Evolutionary conservation across 2,113 vertebrate genomes (phyloP).

Genomic region (Dunckerocampus dactyliophorus): DNA sequence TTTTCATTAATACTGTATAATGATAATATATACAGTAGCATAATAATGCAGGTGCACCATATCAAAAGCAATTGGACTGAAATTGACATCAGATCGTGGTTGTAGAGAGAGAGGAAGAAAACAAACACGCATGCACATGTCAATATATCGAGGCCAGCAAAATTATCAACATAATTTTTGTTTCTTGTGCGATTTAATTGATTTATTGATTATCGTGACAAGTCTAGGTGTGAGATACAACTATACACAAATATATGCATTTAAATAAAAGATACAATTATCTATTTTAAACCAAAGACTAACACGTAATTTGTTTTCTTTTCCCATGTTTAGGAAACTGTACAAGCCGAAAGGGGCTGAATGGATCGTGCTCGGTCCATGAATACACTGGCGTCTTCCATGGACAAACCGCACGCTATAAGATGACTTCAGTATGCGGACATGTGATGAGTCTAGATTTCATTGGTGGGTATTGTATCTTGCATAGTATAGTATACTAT

Average conservation of each 20-base stretch:
- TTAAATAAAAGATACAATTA: not conserved
- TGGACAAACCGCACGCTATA: conserved; percentile 84
- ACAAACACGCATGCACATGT: too few relatives aligned
- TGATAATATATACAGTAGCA: too few relatives aligned
- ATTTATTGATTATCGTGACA: too few relatives aligned
- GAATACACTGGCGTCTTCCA: conserved; percentile 84
- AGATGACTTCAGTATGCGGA: conserved; percentile 97
- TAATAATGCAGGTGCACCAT: too few relatives aligned
- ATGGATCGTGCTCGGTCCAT: conserved; percentile 88
- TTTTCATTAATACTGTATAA: too few relatives aligned
- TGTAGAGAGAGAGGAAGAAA: too few relatives aligned
- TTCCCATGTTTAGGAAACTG: conserved; percentile 75
- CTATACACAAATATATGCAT: not conserved
- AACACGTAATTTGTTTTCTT: not conserved
- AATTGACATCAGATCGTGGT: too few relatives aligned
- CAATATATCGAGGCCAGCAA: too few relatives aligned
- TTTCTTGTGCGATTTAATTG: too few relatives aligned
- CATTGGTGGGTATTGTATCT: conserved; percentile 73
- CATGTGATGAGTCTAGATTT: conserved; percentile 99
- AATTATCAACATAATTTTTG: too few relatives aligned
- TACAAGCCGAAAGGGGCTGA: conserved; percentile 87
- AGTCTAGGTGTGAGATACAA: not conserved
- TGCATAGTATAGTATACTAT: too few relatives aligned
- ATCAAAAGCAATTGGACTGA: too few relatives aligned
- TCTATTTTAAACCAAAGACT: not conserved